Evolutionary conservation across 2,113 vertebrate species (phyloP).

Genomic region (Catharus minimus): DNA sequence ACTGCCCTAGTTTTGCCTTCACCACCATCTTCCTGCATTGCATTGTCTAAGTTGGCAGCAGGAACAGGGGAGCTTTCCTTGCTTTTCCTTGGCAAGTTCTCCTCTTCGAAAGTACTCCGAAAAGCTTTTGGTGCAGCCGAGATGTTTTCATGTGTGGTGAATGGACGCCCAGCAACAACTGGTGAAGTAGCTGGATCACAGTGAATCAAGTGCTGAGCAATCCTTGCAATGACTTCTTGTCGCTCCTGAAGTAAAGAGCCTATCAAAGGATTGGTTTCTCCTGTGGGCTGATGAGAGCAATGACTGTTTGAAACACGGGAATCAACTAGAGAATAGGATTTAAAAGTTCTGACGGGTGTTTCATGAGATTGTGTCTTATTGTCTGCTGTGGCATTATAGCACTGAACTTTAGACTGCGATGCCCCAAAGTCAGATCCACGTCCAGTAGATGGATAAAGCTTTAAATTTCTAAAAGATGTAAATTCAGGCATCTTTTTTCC

Average conservation of each 20-base stretch:
- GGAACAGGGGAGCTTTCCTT: conserved; percentile 75
- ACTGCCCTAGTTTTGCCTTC: conserved; percentile 64
- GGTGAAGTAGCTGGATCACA: conserved; percentile 89
- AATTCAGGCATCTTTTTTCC: conserved; percentile 72
- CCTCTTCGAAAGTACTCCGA: conserved; percentile 76
- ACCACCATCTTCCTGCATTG: conserved; percentile 61
- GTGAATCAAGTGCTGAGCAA: conserved; percentile 94
- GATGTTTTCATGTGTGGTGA: conserved; percentile 69
- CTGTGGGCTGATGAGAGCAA: conserved; percentile 74
- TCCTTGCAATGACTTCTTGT: conserved; percentile 96
- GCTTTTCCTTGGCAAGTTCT: conserved; percentile 80
- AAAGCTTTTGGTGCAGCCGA: conserved; percentile 77
- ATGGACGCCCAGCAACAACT: conserved; percentile 80
- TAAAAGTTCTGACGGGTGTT: conserved; percentile 81
- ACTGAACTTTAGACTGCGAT: conserved; percentile 71
- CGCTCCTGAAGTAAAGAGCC: conserved; percentile 94
- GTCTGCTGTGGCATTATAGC: conserved; percentile 72
- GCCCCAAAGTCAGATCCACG: conserved; percentile 73
- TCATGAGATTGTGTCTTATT: conserved; percentile 73
- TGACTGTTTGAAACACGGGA: conserved; percentile 67
- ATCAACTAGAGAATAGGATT: conserved; percentile 84
- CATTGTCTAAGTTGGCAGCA: conserved; percentile 32
- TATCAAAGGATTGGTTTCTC: conserved; percentile 90
- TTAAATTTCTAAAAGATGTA: conserved; percentile 80
- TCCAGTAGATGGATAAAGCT: conserved; percentile 77